Base-by-base conservation (phyloP, 2,888 invertebrate species). In the Leptopilina myrica region DNA sequence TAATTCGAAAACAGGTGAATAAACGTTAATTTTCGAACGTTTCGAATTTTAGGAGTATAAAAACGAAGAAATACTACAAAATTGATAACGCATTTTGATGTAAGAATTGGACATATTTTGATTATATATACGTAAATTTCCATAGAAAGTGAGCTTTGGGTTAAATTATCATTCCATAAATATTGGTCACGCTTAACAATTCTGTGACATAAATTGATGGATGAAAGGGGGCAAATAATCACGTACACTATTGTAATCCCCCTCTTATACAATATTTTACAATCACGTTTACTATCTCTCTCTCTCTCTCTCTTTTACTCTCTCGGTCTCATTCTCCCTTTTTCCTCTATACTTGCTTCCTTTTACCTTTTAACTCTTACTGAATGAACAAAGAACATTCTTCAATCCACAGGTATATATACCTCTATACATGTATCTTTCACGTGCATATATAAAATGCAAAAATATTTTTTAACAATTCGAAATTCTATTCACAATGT, bases 301-400 rank as follows among this genome's bases (percentile, higher is more conserved):
- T 64, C 33, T 62, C 62, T 69, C 78, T 56, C 64, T 26, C 12
- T 46, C 43, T 43, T 20, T 20, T 20, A 33, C 62, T 80, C 76
- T 82, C 78, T 79, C 76, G 76, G 79, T 82, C 78, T 53, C 78
- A 75, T 76, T 69, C 77, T 83, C 78, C 76, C 64, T 76, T 62
- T 78, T 77, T 79, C n/a, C n/a, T 59, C 59, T 62, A 20, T 62
- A 20, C 62, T 62, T 62, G 62, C 62, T 62, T 62, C 62, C 62
- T 62, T 62, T 62, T 62, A 62, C 62, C 78, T 65, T 79, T 80
- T 78, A 64, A 33, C 81, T 80, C 78, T 79, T 66, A 67, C 81
- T 66, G 82, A 79, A 77, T 81, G 81, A 84, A 88, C 88, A 88
- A 88, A 88, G 88, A 88, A 86, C 87, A 87, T 87, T 87, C 87